Conservation (phyloP, 2,113 vertebrate genomes). For the Pteronura brasiliensis region DNA sequence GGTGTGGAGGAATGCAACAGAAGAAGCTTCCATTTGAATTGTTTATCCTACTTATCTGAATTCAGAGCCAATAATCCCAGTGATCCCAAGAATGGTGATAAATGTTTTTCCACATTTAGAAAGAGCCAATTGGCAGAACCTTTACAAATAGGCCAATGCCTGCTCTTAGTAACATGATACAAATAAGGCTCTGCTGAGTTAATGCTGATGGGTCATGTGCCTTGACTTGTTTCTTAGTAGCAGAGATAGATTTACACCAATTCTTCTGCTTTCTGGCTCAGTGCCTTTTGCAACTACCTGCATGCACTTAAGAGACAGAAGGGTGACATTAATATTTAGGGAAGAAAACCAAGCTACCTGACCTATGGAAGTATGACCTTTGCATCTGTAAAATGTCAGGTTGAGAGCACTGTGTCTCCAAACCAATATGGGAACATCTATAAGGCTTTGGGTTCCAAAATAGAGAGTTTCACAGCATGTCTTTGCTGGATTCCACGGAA, state of each 20-base stretch:
- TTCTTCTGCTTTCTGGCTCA: conserved; percentile 3
- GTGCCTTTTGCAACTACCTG: background rate
- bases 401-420: background rate
- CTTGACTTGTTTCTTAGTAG: conserved; percentile 21
- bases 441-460: background rate
- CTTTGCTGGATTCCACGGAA: background rate
- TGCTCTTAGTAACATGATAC: background rate
- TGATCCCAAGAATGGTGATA: conserved; percentile 29
- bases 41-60: conserved; percentile 19
- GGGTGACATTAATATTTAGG: background rate
- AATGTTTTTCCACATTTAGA: conserved; percentile 44
- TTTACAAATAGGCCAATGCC: background rate
- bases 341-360: conserved; percentile 1
- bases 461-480: background rate
- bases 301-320: background rate
- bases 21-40: background rate
- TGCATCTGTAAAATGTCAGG: background rate
- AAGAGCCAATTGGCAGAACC: conserved; percentile 29
- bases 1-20: background rate
- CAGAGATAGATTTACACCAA: conserved; percentile 27
- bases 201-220: background rate
- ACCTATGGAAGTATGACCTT: background rate
- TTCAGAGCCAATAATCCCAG: conserved; percentile 25
- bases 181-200: background rate
- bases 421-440: background rate